Evolutionary conservation across 2,113 vertebrate species (phyloP), one percentile per base, ranked within the genome.

Genomic region (Orycteropus afer): DNA sequence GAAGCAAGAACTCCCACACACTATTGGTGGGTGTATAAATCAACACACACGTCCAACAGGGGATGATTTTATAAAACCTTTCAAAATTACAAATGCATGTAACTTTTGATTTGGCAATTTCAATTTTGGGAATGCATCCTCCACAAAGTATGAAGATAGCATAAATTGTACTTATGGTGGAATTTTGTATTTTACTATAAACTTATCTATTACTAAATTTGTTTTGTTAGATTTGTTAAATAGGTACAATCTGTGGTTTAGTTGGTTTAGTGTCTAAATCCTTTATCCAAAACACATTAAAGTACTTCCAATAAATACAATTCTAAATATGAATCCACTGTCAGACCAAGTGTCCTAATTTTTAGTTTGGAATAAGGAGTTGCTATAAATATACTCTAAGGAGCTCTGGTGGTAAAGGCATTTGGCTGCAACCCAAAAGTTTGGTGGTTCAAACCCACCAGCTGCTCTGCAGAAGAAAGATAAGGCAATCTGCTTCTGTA

Each of bases 251-350:
- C 42, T 76, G 32, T 8, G 22, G 63, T 53, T 13, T 82, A 45
- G 3, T 71, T 8, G 22, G 63, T 53, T 13, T 82, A 45, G 3
- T 71, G 15, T 90, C 42, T 91, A 83, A 84, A 85, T 91, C 13
- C 2, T 84, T 87, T 76, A 55, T 22, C 81, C 51, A 73, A 76
- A 74, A 45, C 63, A 45, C 47, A 63, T 17, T 67, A 29, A 53
- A 25, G 8, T n/a, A 55, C 57, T 90, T 90, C 74, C 93, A 89
- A 86, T 69, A 40, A 86, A 51, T 27, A 90, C 22, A 83, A 76
- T 71, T 82, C 23, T 69, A 83, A 91, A 85, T 20, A 67, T 73
- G 76, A 91, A 65, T 53, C 1, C 22, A 79, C 22, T 32, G 37
- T 80, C 20, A 67, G 80, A 15, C 9, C 11, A 40, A 61, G 32